Base-by-base conservation (phyloP, 1,140 invertebrate species). In the Sycophaga agraensis region DNA sequence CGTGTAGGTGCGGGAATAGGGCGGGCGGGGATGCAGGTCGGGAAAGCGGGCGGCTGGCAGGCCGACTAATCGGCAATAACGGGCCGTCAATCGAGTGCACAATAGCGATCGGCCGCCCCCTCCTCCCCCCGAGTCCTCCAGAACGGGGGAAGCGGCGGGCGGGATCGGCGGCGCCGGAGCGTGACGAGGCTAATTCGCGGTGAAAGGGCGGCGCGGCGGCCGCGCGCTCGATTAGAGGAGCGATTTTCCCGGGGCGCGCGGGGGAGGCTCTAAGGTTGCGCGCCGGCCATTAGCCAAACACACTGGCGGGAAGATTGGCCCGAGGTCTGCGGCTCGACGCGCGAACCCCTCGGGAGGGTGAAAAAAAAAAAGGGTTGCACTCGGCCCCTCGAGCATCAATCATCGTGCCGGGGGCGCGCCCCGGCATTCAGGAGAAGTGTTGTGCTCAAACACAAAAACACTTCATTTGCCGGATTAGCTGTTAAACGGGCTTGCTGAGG, bases 391-490 rank as follows among this genome's bases (percentile, higher is more conserved):
- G 73, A 76, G 77, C 77, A 81, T 81, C 79, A 81, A 81, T 81
- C 79, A 81, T 81, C 75, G 76, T 73, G 71, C 71, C 48, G 68
- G 68, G 76, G 77, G 74, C 73, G 74, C 37, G 39, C 34, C 24
- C 21, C 74, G 75, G 74, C 64, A 78, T 79, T 79, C 70, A 77
- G 73, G 73, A 73, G 66, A 77, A 80, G 79, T 81, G 77, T 80
- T 80, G 79, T 81, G 79, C 73, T 79, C 77, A 77, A 79, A 78
- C 71, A 80, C 77, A 81, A 80, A 81, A 81, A 81, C 78, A 81
- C 79, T 81, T 80, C 79, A 79, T 81, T 81, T 80, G 79, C 73
- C 71, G 75, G 78, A 80, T 81, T 81, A 81, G 78, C 78, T 78
- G 77, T 78, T 81, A 80, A 81, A 80, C 75, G n/a, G n/a, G n/a